Evolutionary conservation across 2,113 vertebrate species (phyloP).

Genomic region (Embiotoca jacksoni): DNA sequence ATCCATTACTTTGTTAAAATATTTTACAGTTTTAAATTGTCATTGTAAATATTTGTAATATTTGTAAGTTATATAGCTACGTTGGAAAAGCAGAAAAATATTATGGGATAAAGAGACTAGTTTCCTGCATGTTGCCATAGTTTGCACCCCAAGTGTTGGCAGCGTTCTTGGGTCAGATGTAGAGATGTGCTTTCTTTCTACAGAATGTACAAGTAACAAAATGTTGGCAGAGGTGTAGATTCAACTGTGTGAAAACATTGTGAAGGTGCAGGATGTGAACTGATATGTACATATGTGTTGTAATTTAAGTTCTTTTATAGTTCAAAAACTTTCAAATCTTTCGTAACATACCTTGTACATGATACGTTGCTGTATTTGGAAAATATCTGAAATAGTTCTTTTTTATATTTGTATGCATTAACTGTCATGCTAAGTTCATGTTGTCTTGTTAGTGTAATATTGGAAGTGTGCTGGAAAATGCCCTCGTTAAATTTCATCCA

Average conservation of each 20-base stretch:
- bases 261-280: conserved; percentile 63
- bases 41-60: conserved; percentile 81
- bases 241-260: conserved; percentile 60
- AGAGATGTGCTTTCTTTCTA: conserved; percentile 63
- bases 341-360: conserved; percentile 84
- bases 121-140: conserved; percentile 57
- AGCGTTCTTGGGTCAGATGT: conserved; percentile 54
- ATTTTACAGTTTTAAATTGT: conserved; percentile 58
- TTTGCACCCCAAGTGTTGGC: conserved; percentile 42
- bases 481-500: conserved; percentile 69
- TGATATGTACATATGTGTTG: conserved; percentile 83
- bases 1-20: conserved; percentile 44
- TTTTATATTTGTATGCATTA: conserved; percentile 85
- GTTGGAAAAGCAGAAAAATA: conserved; percentile 56
- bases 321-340: conserved; percentile 77
- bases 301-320: conserved; percentile 84
- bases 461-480: conserved; percentile 69
- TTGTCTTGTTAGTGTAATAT: conserved; percentile 78
- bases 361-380: conserved; percentile 79
- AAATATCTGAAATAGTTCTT: conserved; percentile 74
- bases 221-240: conserved; percentile 64
- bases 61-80: conserved; percentile 78
- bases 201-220: conserved; percentile 67
- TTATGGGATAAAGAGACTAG: conserved; percentile 44
- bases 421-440: conserved; percentile 79